These are phyloP conservation scores for Hyles lineata DNA, from an alignment of 2,888 invertebrate genomes.

Conservation along the genomic window DNA sequence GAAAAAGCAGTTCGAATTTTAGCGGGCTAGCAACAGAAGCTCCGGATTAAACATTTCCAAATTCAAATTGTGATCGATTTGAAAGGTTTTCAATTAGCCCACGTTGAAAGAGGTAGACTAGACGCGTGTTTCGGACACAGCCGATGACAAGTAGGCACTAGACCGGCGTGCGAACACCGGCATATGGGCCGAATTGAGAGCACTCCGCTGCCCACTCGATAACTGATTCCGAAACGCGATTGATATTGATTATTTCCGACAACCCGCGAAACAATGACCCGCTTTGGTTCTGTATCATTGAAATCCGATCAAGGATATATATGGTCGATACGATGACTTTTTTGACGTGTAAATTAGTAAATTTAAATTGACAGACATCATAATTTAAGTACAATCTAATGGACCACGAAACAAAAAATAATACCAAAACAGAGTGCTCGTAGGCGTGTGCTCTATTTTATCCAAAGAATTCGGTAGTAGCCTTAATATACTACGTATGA, in stretches of 20 bases:
- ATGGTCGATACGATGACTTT: not conserved
- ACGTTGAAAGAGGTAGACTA: constrained; percentile 55
- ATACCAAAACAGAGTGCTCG: too few relatives aligned
- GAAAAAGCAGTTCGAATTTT: too few relatives aligned
- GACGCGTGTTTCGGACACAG: constrained; percentile 61
- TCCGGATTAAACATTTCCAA: constrained; percentile 16
- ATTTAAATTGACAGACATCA: not conserved
- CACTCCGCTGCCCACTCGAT: constrained; percentile 62
- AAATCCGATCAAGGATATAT: constrained; percentile 27
- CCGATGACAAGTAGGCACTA: constrained; percentile 60
- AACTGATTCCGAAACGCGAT: constrained; percentile 68
- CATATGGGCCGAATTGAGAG: constrained; percentile 60
- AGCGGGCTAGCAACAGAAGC: not conserved
- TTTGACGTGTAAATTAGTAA: not conserved
- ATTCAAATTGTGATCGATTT: constrained; percentile 33
- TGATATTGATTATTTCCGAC: constrained; percentile 63
- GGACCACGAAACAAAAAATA: too few relatives aligned
- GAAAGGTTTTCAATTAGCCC: constrained; percentile 67
- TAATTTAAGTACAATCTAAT: not conserved
- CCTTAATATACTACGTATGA: too few relatives aligned
- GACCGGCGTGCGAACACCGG: constrained; percentile 58
- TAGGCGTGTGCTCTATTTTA: too few relatives aligned
- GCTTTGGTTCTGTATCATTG: constrained; percentile 50
- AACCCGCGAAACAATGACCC: constrained; percentile 59
- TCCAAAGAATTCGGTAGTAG: too few relatives aligned